Evolutionary conservation across 2,797 vertebrate species (phyloP).

Genomic region (Limosa lapponica): DNA sequence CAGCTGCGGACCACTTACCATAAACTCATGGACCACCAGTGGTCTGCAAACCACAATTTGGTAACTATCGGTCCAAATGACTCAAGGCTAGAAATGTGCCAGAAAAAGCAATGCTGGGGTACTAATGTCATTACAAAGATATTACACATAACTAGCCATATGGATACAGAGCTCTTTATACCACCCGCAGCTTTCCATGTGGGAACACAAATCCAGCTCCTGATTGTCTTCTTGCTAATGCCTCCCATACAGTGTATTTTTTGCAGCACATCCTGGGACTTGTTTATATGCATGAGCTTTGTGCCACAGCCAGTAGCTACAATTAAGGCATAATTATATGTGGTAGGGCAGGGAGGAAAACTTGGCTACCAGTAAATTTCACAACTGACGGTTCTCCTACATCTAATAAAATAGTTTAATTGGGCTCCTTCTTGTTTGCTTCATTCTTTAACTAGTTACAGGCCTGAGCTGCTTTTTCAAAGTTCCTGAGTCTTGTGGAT

Average conservation of each 20-base stretch:
- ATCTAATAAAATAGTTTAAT: conserved; percentile 50
- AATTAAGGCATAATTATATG: conserved; percentile 66
- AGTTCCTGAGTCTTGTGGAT: neutral
- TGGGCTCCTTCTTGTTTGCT: conserved; percentile 29
- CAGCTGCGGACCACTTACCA: conserved; percentile 40
- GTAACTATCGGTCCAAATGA: neutral
- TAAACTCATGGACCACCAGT: conserved; percentile 34
- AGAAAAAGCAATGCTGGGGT: conserved; percentile 20
- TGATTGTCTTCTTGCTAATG: conserved; percentile 52
- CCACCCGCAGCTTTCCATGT: conserved; percentile 54
- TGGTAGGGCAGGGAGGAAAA: conserved; percentile 44
- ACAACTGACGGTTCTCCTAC: conserved; percentile 26
- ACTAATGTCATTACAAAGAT: conserved; percentile 19
- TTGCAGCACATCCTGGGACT: conserved; percentile 33
- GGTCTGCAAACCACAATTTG: conserved; percentile 35
- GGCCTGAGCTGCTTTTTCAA: neutral
- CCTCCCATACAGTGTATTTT: conserved; percentile 31
- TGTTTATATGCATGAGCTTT: conserved; percentile 51
- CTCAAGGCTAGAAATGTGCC: conserved; percentile 18
- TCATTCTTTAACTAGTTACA: conserved; percentile 45
- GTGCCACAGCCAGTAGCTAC: conserved; percentile 59
- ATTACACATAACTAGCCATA: neutral
- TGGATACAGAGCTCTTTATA: conserved; percentile 10
- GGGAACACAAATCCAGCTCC: neutral
- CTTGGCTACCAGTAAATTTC: conserved; percentile 63